phyloP scores from a whole-genome alignment of 2,888 invertebrate species.

The Drosophila pegasa region DNA sequence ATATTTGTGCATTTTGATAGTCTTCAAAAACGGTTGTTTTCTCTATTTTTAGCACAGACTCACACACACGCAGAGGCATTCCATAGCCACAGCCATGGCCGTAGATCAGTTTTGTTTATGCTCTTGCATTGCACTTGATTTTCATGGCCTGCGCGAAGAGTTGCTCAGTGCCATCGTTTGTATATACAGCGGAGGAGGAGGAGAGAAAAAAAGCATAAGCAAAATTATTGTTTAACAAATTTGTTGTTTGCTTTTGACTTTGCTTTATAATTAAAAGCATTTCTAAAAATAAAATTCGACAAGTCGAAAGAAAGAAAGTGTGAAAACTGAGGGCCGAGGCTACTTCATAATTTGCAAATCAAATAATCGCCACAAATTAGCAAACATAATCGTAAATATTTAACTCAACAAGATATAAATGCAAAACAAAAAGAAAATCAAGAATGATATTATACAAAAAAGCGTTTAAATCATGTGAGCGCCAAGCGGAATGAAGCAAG shows the following conservation, averaged over 20 bases:
- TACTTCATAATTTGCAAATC: conserved; percentile 58
- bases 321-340: conserved; percentile 63
- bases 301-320: conserved; percentile 69
- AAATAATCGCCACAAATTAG: conserved; percentile 49
- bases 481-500: conserved; percentile 9
- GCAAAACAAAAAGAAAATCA: conserved; percentile 7
- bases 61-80: conserved; percentile 23
- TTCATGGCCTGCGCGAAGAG: conserved; percentile 49
- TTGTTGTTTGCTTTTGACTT: conserved; percentile 20
- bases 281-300: conserved; percentile 28
- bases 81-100: conserved; percentile 41
- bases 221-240: conserved; percentile 37
- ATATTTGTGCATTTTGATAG: conserved; percentile 11
- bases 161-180: conserved; percentile 43
- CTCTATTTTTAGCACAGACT: conserved; percentile 39
- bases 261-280: conserved; percentile 45
- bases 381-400: conserved; percentile 49
- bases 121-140: conserved; percentile 49
- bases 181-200: conserved; percentile 13
- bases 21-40: conserved; percentile 23
- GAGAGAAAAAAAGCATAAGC: conserved; percentile 12
- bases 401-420: conserved; percentile 23
- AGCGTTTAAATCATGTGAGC: conserved; percentile 55
- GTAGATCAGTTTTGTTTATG: conserved; percentile 49
- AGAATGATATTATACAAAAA: conserved; percentile 16